phyloP scores from a whole-genome alignment of 2,113 vertebrate genomes.

The Argyrosomus japonicus region DNA sequence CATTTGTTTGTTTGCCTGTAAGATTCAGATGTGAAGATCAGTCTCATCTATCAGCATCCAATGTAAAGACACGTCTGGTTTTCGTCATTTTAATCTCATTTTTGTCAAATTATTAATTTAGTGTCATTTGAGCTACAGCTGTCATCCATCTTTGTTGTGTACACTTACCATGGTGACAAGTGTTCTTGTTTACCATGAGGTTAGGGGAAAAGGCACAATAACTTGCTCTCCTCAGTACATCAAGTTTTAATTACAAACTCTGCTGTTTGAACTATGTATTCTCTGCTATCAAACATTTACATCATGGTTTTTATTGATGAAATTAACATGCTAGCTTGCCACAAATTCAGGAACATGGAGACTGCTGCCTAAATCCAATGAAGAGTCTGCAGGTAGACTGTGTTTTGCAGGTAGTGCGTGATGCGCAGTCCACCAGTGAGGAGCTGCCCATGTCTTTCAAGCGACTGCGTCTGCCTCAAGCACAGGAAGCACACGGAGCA shows the following conservation, averaged over 20 bases:
- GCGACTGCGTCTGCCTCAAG: constrained; percentile 94
- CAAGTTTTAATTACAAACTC: too few relatives aligned
- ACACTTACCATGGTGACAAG: too few relatives aligned
- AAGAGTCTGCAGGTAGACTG: too few relatives aligned
- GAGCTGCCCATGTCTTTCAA: constrained; percentile 86
- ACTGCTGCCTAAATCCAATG: not conserved
- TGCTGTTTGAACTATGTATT: too few relatives aligned
- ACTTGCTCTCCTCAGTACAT: too few relatives aligned
- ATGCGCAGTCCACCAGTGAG: constrained; percentile 81
- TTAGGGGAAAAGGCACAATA: too few relatives aligned
- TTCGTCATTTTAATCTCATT: not conserved
- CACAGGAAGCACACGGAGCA: constrained; percentile 95
- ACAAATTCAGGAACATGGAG: too few relatives aligned
- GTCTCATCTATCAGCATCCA: not conserved
- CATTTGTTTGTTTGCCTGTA: not conserved
- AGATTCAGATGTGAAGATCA: not conserved
- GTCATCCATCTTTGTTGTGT: not conserved
- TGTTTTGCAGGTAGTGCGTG: constrained; percentile 86
- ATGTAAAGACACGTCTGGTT: not conserved
- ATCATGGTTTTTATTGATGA: not conserved
- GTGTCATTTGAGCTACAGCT: not conserved
- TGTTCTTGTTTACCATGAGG: too few relatives aligned
- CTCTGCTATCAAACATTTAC: not conserved
- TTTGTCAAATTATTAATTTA: not conserved
- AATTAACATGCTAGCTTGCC: not conserved